phyloP scores from a whole-genome alignment of 2,797 vertebrate genomes.

The Bradypodion pumilum region DNA sequence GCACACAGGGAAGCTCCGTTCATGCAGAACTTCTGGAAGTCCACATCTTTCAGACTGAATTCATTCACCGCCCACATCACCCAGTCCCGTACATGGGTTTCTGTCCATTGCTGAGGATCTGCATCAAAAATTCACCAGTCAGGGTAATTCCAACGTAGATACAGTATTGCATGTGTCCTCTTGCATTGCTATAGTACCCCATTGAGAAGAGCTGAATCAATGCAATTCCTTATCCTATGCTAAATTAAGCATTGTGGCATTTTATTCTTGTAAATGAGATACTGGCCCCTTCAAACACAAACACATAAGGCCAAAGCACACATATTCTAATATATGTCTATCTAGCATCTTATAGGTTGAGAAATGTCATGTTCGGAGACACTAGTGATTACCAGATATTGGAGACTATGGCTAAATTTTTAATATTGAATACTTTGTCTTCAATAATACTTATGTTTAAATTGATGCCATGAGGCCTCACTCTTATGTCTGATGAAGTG shows the following conservation, averaged over 20 bases:
- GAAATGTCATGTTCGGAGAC: neutral
- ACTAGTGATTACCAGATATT: neutral
- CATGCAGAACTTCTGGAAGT: conserved; percentile 97
- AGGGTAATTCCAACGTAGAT: neutral
- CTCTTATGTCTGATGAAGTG: too few relatives aligned
- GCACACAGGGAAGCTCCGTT: conserved; percentile 91
- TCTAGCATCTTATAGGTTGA: neutral
- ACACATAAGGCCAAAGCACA: too few relatives aligned
- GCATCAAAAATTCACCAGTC: neutral
- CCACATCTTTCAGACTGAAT: conserved; percentile 96
- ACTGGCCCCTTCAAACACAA: neutral
- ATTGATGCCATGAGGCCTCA: too few relatives aligned
- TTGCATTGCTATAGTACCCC: neutral
- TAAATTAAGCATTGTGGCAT: neutral
- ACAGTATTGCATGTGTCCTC: rapidly evolving
- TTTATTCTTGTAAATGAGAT: neutral
- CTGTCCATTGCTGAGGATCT: conserved; percentile 97
- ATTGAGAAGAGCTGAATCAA: neutral
- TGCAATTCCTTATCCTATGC: neutral
- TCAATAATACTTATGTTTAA: too few relatives aligned
- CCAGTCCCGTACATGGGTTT: conserved; percentile 94
- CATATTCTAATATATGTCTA: neutral
- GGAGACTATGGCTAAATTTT: neutral
- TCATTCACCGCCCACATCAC: conserved; percentile 97
- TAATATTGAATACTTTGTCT: neutral